phyloP scores from a whole-genome alignment of 2,113 vertebrate genomes.

The Trogon surrucura region DNA sequence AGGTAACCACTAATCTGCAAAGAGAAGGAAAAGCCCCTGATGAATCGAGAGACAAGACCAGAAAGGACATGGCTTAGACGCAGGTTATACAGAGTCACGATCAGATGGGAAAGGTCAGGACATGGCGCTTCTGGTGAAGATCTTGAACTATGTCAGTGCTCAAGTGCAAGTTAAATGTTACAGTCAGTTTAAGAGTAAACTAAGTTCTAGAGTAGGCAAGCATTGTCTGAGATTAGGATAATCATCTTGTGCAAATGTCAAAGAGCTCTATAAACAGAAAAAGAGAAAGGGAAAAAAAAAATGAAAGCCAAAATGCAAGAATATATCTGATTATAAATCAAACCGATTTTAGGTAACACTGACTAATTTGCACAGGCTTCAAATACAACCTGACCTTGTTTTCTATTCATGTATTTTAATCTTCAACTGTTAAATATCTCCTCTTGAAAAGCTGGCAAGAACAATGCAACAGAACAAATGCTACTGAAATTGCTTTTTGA shows the following conservation, averaged over 20 bases:
- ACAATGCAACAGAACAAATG: conserved; percentile 46
- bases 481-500: conserved; percentile 26
- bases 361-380: neutral
- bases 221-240: neutral
- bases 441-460: conserved; percentile 11
- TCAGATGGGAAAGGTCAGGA: neutral
- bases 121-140: neutral
- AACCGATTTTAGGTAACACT: neutral
- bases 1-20: conserved; percentile 93
- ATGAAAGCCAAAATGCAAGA: neutral
- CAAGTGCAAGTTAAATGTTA: neutral
- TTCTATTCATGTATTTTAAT: neutral
- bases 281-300: neutral
- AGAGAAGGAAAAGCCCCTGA: conserved; percentile 1
- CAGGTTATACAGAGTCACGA: neutral
- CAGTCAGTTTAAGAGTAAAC: neutral
- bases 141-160: neutral
- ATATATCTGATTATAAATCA: neutral
- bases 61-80: neutral
- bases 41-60: neutral
- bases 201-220: neutral
- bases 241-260: neutral
- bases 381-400: neutral
- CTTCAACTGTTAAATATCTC: neutral
- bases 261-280: neutral